Evolutionary conservation across 2,888 invertebrate genomes (phyloP).

Genomic region (Cosmia pyralina): DNA sequence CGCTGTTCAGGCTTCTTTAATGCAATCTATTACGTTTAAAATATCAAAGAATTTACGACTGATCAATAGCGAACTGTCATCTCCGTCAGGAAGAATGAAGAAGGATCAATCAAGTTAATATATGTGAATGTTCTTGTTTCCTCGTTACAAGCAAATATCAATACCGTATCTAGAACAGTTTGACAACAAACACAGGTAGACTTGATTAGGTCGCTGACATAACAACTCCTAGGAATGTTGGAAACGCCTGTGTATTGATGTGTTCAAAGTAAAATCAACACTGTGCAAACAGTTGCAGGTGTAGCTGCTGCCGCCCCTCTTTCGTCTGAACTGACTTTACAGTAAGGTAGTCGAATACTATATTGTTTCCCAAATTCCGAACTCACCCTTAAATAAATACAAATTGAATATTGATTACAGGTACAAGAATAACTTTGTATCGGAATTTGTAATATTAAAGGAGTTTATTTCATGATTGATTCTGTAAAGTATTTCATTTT

Average conservation of each 20-base stretch:
- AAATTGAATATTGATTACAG: slow-evolving; percentile 33
- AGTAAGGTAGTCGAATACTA: slow-evolving; percentile 14
- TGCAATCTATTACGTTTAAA: background rate
- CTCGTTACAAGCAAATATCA: background rate
- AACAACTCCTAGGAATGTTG: background rate
- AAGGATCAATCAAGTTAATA: background rate
- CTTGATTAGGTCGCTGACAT: background rate
- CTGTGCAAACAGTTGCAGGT: background rate
- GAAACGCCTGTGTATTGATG: background rate
- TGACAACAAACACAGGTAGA: background rate
- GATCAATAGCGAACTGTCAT: background rate
- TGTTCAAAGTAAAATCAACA: background rate
- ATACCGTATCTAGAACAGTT: background rate
- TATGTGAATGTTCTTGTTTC: background rate
- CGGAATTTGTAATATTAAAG: background rate
- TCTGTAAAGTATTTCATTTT: slow-evolving; percentile 13
- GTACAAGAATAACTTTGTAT: slow-evolving; percentile 3
- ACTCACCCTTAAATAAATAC: slow-evolving; percentile 22
- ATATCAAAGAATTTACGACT: background rate
- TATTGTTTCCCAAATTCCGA: slow-evolving; percentile 35
- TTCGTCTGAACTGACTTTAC: slow-evolving; percentile 22
- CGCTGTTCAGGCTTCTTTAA: background rate
- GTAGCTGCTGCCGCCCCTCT: background rate
- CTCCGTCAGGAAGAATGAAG: too few species aligned
- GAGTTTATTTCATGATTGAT: slow-evolving; percentile 9